Conservation (phyloP, 2,113 vertebrate genomes). For the Elephantulus edwardii region DNA sequence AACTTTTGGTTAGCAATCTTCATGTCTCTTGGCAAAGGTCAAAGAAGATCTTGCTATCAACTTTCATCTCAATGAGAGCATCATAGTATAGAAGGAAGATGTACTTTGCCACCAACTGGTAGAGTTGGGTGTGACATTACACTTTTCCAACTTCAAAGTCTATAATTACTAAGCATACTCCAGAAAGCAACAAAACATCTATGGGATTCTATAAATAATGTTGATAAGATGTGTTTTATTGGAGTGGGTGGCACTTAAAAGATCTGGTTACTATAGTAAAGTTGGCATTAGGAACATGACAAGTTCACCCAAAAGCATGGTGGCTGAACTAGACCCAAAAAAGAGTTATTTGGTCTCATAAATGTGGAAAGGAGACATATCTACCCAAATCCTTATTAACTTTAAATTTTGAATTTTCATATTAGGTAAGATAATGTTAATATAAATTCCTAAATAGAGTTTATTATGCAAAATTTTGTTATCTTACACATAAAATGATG, state of each 20-base stretch:
- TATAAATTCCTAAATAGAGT: neutral
- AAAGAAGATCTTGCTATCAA: neutral
- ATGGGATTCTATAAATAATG: neutral
- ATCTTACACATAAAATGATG: neutral
- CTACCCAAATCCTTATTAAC: neutral
- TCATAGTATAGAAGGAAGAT: neutral
- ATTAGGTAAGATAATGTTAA: neutral
- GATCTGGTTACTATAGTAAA: fast-evolving
- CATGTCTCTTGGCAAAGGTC: neutral
- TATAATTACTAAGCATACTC: neutral
- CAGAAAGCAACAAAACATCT: no score
- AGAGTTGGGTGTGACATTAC: neutral
- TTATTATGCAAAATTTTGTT: neutral
- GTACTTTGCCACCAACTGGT: neutral
- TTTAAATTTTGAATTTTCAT: neutral
- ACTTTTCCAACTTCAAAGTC: fast-evolving
- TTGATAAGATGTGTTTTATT: neutral
- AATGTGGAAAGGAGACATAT: neutral
- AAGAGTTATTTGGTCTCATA: neutral
- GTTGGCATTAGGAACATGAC: neutral
- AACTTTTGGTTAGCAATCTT: neutral
- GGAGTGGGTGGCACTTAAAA: neutral
- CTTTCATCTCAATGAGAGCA: neutral
- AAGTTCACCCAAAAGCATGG: neutral
- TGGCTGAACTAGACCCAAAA: neutral